Percentiles rank a stretch among this genome's conserved stretches.
phyloP scores from a whole-genome alignment of 2,888 invertebrate genomes.

The Spilosoma lubricipeda region DNA sequence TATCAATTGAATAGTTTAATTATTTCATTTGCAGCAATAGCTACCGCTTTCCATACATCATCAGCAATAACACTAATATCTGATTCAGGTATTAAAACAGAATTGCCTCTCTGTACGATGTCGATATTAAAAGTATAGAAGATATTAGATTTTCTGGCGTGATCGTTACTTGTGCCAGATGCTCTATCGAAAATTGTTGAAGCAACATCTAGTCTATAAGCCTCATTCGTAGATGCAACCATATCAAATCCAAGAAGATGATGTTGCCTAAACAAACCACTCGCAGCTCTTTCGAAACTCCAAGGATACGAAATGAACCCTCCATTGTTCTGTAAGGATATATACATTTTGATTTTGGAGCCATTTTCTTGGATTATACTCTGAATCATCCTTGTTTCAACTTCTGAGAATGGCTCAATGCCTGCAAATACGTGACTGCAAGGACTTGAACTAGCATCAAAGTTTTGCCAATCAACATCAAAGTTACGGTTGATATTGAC shows the following conservation, averaged over 20 bases:
- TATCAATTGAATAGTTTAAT: conserved; percentile 19
- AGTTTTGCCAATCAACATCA: conserved; percentile 89
- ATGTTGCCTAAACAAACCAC: conserved; percentile 72
- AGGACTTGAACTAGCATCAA: conserved; percentile 85
- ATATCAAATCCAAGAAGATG: conserved; percentile 68
- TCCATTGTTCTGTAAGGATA: conserved; percentile 92
- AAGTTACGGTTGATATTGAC: conserved; percentile 93
- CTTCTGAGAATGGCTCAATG: conserved; percentile 87
- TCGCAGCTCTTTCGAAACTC: conserved; percentile 85
- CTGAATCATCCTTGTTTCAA: conserved; percentile 87
- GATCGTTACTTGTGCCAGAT: conserved; percentile 76
- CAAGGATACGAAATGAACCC: conserved; percentile 89
- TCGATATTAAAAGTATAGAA: conserved; percentile 71
- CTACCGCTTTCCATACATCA: conserved; percentile 71
- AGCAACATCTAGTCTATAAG: conserved; percentile 64
- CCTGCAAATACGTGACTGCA: conserved; percentile 89
- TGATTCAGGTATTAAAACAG: conserved; percentile 66
- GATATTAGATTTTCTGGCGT: conserved; percentile 59
- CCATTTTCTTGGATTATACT: conserved; percentile 83
- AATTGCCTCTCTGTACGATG: conserved; percentile 60
- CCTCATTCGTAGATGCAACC: conserved; percentile 57
- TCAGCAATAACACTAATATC: conserved; percentile 64
- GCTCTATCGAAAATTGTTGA: conserved; percentile 67
- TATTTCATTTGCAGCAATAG: conserved; percentile 60
- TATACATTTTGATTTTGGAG: conserved; percentile 86